Base-by-base conservation (phyloP, 2,888 invertebrate species). In the Anorthoa munda region DNA sequence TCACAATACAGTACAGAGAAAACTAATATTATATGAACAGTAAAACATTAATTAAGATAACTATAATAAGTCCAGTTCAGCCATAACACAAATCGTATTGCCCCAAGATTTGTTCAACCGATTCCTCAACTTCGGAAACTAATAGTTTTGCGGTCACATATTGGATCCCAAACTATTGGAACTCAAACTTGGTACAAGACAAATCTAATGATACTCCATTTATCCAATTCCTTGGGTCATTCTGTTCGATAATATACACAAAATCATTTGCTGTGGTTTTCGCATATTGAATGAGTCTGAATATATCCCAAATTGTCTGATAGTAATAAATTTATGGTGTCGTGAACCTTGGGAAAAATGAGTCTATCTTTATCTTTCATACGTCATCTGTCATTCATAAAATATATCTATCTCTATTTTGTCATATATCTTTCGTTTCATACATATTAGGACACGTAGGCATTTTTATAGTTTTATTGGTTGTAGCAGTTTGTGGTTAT, bases 401-500 rank as follows among this genome's bases (percentile, higher is more conserved):
- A 51, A 13, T n/a, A 53, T 46, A 56, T 23, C 45, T 56, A 12
- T 69, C 46, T 60, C 51, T 45, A 61, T 56, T 23, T 69, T 55
- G 26, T 31, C 51, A 60, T 56, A 58, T 13, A 59, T 79, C 18
- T 60, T 45, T 72, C 59, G 23, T 46, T 55, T 48, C 59, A 56
- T 65, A 72, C 31, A 56, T 61, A 53, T 66, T 46, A 55, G n/a
- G 51, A 58, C 50, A 66, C 71, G 45, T 66, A 39, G 50, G 18
- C 64, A 55, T 55, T 65, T 78, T 77, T 67, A 64, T 66, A 59
- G 58, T 77, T 81, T 76, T 78, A 64, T 78, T 59, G 58, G 58
- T 23, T 67, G 53, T 59, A 53, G 13, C 77, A 77, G 56, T 77
- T 82, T 82, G 82, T n/a, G 77, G 67, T 55, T 82, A 68, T 68